Conservation (phyloP, 2,888 invertebrate species). For the Tipula helvola region DNA sequence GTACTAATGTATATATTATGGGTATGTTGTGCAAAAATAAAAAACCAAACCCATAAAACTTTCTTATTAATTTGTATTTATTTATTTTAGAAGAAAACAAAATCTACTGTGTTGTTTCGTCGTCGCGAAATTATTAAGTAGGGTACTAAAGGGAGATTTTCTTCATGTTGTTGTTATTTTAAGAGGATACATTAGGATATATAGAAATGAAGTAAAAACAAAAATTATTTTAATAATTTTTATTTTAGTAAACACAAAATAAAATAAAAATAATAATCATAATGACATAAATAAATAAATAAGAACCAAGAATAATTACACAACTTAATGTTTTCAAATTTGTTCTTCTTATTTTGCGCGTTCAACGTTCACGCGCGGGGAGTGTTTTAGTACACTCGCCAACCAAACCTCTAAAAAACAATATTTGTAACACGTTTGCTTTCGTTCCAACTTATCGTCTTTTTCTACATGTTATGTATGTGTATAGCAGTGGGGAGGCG, state of each 20-base stretch:
- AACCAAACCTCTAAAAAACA: no score
- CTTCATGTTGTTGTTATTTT: background rate
- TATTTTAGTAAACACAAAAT: background rate
- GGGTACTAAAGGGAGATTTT: background rate
- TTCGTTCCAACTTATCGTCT: no score
- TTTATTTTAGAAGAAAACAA: background rate
- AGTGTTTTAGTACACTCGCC: no score
- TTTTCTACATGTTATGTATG: background rate
- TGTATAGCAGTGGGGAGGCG: background rate
- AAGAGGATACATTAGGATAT: background rate
- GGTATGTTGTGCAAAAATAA: no score
- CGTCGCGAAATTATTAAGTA: background rate
- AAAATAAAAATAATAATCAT: background rate
- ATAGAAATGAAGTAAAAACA: background rate
- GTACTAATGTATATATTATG: background rate
- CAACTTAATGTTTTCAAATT: background rate
- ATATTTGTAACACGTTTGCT: no score
- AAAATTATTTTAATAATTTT: background rate
- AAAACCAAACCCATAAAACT: background rate
- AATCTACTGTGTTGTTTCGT: background rate
- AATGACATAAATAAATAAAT: background rate
- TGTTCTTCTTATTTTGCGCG: background rate
- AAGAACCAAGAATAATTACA: background rate
- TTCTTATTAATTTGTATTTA: background rate
- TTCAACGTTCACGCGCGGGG: background rate